Base-by-base conservation (phyloP, 2,113 vertebrate genomes). In the Epinephelus cyanopodus region DNA sequence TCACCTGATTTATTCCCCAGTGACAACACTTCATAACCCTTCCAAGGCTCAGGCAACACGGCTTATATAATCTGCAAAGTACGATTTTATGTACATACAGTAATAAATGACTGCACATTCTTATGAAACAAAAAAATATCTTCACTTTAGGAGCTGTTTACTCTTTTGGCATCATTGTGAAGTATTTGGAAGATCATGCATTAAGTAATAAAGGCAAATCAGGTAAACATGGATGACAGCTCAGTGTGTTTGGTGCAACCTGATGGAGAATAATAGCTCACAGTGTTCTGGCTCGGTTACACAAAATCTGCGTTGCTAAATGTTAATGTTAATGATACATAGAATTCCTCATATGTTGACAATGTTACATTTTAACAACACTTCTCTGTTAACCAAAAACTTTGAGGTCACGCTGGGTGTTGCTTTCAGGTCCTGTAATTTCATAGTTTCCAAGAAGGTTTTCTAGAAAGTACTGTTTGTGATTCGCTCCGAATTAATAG, bases 21-120 rank as follows among this genome's bases (percentile, higher is more conserved):
- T 71, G 68, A 73, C 29, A 78, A 48, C 56, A 69, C 81, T 80
- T 52, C 60, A 77, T 88, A 89, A 82, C 81, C 85, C 77, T 57
- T 79, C 70, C 58, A 37, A 56, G 67, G 37, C 60, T 80, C 74
- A 60, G 47, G 64, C 77, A 79, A 63, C 37, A 15, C 18, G 58
- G 23, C 42, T 85, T 88, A 81, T 83, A 77, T 84, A 89, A 90
- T 87, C 82, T 53, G 48, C 48, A 71, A 54, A 73, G 61, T 61
- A 81, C 13, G 45, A 64, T 45, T 12, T 65, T 14, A 23, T 45
- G n/a, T 45, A 13, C 37, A 3, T 19, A 61, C 12, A 64, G 13
- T 25, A 15, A 65, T 23, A 25, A 47, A 23, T 64, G 37, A 64
- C 23, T 50, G 66, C 39, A 70, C 45, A 39, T 68, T 29, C 68